Percentiles rank a stretch among this genome's conserved stretches.
Evolutionary conservation across 2,888 invertebrate species (phyloP).

Genomic region (Phyto melanocephala): DNA sequence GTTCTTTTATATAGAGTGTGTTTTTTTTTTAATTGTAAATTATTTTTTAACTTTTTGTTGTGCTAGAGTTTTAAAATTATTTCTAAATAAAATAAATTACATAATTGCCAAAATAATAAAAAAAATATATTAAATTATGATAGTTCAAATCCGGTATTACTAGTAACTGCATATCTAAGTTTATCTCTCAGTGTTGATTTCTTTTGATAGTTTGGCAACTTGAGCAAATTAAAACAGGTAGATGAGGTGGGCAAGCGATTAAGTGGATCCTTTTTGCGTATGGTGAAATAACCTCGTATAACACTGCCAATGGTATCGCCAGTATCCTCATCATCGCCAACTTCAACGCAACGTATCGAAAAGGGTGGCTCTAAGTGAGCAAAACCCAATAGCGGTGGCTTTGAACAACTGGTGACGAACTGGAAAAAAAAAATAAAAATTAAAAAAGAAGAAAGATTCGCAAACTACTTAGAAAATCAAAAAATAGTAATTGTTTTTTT

Average conservation of each 20-base stretch:
- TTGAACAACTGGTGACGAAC: conserved; percentile 97
- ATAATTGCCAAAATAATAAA: neutral
- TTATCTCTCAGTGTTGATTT: conserved; percentile 97
- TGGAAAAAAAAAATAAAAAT: conserved; percentile 72
- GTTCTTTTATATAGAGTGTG: neutral
- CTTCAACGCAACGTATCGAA: conserved; percentile 99
- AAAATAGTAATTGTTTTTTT: too few species aligned
- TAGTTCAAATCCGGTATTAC: conserved; percentile 99
- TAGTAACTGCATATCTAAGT: conserved; percentile 96
- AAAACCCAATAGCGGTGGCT: conserved; percentile 97
- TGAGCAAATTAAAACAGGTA: conserved; percentile 98
- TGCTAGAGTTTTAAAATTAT: neutral
- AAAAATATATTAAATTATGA: conserved; percentile 82
- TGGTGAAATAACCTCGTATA: conserved; percentile 98
- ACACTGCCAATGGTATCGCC: conserved; percentile 91
- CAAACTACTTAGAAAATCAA: neutral
- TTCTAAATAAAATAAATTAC: neutral
- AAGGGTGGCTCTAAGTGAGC: conserved; percentile 98
- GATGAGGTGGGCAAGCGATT: conserved; percentile 98
- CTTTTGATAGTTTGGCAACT: conserved; percentile 98
- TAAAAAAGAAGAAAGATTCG: neutral
- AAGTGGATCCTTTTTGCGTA: conserved; percentile 95
- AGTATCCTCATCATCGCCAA: conserved; percentile 97
- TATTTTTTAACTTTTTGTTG: neutral
- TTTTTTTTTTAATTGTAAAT: neutral